These are phyloP conservation scores for Pseudotriccus pelzelni DNA, from an alignment of 2,797 vertebrate genomes.

Conservation along the genomic window DNA sequence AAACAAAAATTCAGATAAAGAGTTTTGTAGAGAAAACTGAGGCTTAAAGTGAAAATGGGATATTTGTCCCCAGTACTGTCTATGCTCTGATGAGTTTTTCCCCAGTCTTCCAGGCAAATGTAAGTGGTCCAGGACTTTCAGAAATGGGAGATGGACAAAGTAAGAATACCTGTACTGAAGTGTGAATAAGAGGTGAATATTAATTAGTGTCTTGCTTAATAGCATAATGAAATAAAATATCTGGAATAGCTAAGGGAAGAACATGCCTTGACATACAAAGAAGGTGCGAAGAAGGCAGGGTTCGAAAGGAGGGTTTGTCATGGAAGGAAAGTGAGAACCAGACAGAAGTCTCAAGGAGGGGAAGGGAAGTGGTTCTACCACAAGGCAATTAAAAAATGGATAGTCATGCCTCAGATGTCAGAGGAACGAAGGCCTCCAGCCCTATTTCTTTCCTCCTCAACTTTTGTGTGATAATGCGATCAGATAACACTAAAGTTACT, in stretches of 20 bases:
- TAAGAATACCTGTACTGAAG: not conserved
- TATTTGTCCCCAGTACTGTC: not conserved
- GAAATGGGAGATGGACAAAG: not conserved
- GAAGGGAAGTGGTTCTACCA: not conserved
- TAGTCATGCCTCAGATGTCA: not conserved
- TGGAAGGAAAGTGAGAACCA: rapidly evolving
- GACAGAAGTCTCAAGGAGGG: not conserved
- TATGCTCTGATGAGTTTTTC: not conserved
- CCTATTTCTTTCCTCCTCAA: not conserved
- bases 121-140: not conserved
- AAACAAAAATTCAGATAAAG: not conserved
- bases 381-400: not conserved
- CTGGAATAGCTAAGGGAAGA: not conserved
- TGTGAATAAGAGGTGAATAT: not conserved
- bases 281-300: not conserved
- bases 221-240: not conserved
- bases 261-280: not conserved
- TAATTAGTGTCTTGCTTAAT: not conserved
- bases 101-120: not conserved
- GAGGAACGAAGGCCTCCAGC: not conserved
- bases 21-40: not conserved
- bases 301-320: not conserved
- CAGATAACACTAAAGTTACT: not conserved
- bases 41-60: not conserved
- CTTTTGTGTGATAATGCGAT: not conserved